A percentile compares a stretch with the other conserved stretches of the same genome.
Evolutionary conservation across 1,140 invertebrate species (phyloP).

Genomic region (Tribolium madens): DNA sequence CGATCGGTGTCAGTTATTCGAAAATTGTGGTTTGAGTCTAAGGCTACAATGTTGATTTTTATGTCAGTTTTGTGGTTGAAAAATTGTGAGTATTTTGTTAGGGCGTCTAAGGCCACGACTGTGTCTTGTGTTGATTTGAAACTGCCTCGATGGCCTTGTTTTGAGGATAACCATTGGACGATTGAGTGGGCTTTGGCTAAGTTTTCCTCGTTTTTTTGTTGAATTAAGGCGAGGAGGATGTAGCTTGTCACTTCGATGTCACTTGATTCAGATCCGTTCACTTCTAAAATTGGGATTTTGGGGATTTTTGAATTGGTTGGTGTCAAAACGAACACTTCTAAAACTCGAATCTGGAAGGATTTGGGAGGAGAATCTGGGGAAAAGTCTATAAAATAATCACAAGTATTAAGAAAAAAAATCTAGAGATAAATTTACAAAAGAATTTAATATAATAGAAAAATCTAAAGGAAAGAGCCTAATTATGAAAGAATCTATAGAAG

Average conservation of each 20-base stretch:
- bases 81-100: constrained; percentile 68
- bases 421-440: too few relatives aligned
- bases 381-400: too few relatives aligned
- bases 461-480: too few relatives aligned
- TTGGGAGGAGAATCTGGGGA: too few relatives aligned
- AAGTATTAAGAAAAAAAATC: too few relatives aligned
- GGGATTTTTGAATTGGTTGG: too few relatives aligned
- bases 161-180: constrained; percentile 75
- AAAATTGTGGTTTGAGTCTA: constrained; percentile 47
- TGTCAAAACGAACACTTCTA: too few relatives aligned
- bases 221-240: constrained; percentile 72
- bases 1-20: constrained; percentile 51
- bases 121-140: constrained; percentile 76
- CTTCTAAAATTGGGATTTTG: constrained; percentile 32
- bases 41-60: constrained; percentile 48
- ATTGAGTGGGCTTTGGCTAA: constrained; percentile 69
- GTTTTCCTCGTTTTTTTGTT: constrained; percentile 70
- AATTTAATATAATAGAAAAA: too few relatives aligned
- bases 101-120: constrained; percentile 73
- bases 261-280: constrained; percentile 47
- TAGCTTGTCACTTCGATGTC: constrained; percentile 79
- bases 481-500: too few relatives aligned
- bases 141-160: constrained; percentile 77
- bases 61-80: constrained; percentile 54
- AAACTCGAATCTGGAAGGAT: too few relatives aligned